phyloP scores from a whole-genome alignment of 1,140 invertebrate species.

The Penaeus japonicus region DNA sequence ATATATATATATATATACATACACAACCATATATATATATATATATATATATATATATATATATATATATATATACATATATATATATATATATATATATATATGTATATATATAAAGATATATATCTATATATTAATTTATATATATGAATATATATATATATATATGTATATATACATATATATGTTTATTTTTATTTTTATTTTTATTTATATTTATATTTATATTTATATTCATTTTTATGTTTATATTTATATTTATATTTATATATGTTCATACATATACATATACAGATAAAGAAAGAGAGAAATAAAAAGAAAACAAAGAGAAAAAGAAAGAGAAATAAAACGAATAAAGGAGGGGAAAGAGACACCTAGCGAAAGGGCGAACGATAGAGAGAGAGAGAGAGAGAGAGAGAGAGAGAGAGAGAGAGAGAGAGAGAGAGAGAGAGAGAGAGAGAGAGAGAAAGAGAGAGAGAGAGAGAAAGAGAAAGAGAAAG shows the following conservation, averaged over 20 bases:
- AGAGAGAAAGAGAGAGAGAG: no score
- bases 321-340: no score
- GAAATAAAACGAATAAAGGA: no score
- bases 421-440: no score
- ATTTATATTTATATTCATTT: neutral
- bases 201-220: slow-evolving; percentile 6
- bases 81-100: neutral
- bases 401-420: no score
- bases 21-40: neutral
- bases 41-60: neutral
- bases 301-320: neutral
- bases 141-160: neutral
- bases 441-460: no score
- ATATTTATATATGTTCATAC: neutral
- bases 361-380: no score
- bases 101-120: neutral
- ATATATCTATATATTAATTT: neutral
- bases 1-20: slow-evolving; percentile 1
- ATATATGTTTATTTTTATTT: neutral
- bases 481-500: no score
- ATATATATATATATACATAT: neutral
- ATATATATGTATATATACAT: neutral
- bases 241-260: neutral
- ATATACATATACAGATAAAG: neutral
- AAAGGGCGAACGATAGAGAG: no score